A percentile compares a stretch with the other conserved stretches of the same genome.
These are phyloP conservation scores for Parnassius glacialis DNA, from an alignment of 2,888 invertebrate genomes.

Conservation along the genomic window DNA sequence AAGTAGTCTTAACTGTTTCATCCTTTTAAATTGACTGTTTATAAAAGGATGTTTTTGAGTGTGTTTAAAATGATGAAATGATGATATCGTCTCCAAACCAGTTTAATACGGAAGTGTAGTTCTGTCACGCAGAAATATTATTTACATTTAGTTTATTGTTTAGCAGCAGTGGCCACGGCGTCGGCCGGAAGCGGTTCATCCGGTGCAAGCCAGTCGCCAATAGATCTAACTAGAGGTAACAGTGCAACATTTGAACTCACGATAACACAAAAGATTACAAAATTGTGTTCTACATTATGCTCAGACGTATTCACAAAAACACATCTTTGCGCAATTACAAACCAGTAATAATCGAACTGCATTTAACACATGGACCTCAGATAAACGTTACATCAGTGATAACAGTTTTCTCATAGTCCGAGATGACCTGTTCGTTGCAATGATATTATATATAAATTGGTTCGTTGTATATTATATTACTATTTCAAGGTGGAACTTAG, in stretches of 20 bases:
- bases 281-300: conserved; percentile 1
- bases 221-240: conserved; percentile 60
- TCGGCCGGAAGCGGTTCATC: conserved; percentile 71
- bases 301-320: not conserved
- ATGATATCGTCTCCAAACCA: too few species aligned
- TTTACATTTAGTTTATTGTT: not conserved
- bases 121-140: too few species aligned
- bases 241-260: conserved; percentile 6
- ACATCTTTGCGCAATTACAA: conserved; percentile 6
- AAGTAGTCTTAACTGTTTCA: too few species aligned
- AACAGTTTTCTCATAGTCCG: conserved; percentile 8
- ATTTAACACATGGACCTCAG: conserved; percentile 27
- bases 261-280: not conserved
- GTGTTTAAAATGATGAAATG: too few species aligned
- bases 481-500: too few species aligned
- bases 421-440: not conserved
- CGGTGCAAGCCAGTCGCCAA: conserved; percentile 66
- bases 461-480: too few species aligned
- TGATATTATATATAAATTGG: too few species aligned
- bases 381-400: conserved; percentile 26
- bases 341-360: conserved; percentile 24
- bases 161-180: conserved; percentile 51
- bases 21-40: too few species aligned
- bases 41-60: too few species aligned
- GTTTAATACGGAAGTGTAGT: too few species aligned